Evolutionary conservation across 2,888 invertebrate genomes (phyloP), one percentile per base, ranked within the genome.

Genomic region (Chrysolina oricalcia): DNA sequence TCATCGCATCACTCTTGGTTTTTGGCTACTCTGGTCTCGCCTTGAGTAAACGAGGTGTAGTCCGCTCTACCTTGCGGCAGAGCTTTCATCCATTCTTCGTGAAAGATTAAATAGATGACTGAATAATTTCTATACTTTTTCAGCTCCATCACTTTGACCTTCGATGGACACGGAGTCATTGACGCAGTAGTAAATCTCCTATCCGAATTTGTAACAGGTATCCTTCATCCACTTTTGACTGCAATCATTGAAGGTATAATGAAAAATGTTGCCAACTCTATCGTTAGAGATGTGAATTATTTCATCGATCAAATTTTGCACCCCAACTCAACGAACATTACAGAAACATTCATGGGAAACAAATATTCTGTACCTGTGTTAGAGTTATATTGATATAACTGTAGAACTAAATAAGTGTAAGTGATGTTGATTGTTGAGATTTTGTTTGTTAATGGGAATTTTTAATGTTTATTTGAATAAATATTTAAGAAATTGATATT

Each of bases 211-310:
- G 56, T 79, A 15, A 78, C 80, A 1, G 69, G 76, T 15, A 64
- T 81, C 13, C 64, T 81, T 9, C 79, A 81, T 62, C 81, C 81
- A 10, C 6, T 81, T 11, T 46, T 81, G 11, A 73, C 69, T 21
- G 56, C 59, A n/a, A 23, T 76, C 11, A 80, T 81, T 41, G 72
- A 79, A 72, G 74, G 72, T 56, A 73, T 77, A n/a, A 74, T 80
- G 6, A 73, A 74, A 68, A 23, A 4, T 6, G 76, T 76, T n/a
- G 75, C 70, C 15, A 35, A 72, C 19, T 21, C n/a, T 17, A 40
- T 79, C 41, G 78, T 80, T 11, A 19, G 66, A 1, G 62, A 19
- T 17, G 65, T 80, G 8, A 81, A 81, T 59, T 59, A 72, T 19
- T 19, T 41, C 17, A 73, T 81, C 13, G 70, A 77, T 17, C 17